phyloP scores from a whole-genome alignment of 2,888 invertebrate species.

The Parthenolecanium corni region DNA sequence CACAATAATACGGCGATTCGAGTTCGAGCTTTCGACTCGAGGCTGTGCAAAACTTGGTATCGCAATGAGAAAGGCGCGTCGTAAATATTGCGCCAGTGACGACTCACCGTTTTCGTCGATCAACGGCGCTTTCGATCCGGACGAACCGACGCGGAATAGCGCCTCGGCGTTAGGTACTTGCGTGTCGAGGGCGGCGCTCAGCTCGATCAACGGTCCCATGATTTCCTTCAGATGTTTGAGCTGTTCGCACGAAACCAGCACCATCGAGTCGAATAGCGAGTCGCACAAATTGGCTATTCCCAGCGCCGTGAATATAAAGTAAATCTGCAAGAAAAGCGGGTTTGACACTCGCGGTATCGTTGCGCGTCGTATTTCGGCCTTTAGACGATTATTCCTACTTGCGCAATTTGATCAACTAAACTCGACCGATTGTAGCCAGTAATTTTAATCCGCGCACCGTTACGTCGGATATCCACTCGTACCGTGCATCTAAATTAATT shows the following conservation, averaged over 20 bases:
- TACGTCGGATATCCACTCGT: no score
- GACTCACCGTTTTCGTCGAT: conserved; percentile 7
- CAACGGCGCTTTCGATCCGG: conserved; percentile 26
- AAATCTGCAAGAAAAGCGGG: conserved; percentile 41
- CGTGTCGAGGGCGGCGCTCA: conserved; percentile 47
- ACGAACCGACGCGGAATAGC: conserved; percentile 37
- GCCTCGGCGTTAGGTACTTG: conserved; percentile 48
- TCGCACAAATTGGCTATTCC: conserved; percentile 51
- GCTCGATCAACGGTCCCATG: conserved; percentile 75
- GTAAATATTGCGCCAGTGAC: no score
- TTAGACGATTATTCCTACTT: no score
- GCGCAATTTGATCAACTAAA: no score
- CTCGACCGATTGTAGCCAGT: no score
- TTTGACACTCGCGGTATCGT: neutral
- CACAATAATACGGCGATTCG: no score
- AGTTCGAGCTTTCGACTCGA: no score
- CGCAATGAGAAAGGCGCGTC: no score
- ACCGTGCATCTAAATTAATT: no score
- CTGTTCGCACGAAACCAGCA: conserved; percentile 76
- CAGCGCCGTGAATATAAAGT: conserved; percentile 56
- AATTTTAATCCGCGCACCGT: no score
- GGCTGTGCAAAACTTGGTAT: no score
- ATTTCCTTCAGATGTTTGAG: conserved; percentile 73
- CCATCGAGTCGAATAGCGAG: conserved; percentile 71
- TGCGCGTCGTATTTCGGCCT: neutral